Evolutionary conservation across 2,888 invertebrate genomes (phyloP).

Genomic region (Lepas anatifera): DNA sequence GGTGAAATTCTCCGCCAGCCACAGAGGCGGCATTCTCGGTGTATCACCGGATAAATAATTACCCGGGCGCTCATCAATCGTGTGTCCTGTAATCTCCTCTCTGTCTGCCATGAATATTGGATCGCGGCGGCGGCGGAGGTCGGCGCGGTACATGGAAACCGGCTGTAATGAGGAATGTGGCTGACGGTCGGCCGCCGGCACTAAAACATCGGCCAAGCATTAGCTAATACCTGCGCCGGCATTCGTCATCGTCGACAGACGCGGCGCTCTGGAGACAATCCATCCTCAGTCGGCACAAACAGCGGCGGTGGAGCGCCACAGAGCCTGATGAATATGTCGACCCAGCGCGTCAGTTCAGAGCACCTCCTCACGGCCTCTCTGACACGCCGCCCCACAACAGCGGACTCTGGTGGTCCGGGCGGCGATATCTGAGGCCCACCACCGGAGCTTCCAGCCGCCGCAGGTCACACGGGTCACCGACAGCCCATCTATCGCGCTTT

Average conservation of each 20-base stretch:
- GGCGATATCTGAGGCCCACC: background rate
- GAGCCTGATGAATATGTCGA: background rate
- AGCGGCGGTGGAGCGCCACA: background rate
- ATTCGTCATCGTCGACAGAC: background rate
- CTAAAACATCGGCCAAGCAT: background rate
- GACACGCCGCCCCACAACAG: background rate
- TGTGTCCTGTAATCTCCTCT: background rate
- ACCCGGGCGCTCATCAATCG: background rate
- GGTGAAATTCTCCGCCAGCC: too few relatives aligned
- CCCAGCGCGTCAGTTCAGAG: too few relatives aligned
- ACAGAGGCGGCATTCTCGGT: background rate
- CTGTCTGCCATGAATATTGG: background rate
- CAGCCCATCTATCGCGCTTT: too few relatives aligned
- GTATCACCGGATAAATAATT: background rate
- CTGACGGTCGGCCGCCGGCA: background rate
- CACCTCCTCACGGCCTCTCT: too few relatives aligned
- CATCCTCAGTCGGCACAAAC: background rate
- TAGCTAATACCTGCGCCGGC: background rate
- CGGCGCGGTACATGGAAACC: background rate
- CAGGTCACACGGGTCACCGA: background rate
- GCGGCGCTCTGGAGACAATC: background rate
- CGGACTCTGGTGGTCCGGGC: background rate
- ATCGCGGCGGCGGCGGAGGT: background rate
- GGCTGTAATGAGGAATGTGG: slow-evolving; percentile 1
- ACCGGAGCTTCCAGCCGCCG: background rate